Evolutionary conservation across 2,888 invertebrate genomes (phyloP).

Genomic region (Drosophila atripex): DNA sequence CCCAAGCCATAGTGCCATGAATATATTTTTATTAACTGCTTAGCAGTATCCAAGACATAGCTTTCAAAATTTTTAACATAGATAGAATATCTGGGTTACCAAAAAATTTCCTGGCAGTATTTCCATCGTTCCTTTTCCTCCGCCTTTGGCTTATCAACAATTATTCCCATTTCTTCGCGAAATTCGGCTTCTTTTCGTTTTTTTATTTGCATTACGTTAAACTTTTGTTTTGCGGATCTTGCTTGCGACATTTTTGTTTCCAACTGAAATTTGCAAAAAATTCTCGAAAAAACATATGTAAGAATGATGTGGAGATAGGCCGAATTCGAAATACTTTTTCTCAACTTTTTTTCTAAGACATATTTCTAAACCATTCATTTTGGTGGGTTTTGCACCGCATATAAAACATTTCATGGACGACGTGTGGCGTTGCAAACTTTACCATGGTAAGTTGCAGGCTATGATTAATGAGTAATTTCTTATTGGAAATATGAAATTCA

Average conservation of each 20-base stretch:
- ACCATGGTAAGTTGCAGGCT: no score
- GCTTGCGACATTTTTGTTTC: background rate
- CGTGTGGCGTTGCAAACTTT: no score
- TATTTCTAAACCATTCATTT: conserved; percentile 2
- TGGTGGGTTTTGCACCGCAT: background rate
- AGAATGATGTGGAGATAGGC: conserved; percentile 23
- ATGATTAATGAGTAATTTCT: no score
- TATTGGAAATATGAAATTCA: no score
- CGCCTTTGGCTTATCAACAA: conserved; percentile 9
- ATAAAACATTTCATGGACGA: no score
- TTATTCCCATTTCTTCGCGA: conserved; percentile 6
- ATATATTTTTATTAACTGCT: conserved; percentile 11
- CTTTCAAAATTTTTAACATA: conserved; percentile 9
- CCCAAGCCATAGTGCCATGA: conserved; percentile 21
- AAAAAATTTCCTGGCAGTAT: conserved; percentile 20
- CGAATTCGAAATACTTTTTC: conserved; percentile 10
- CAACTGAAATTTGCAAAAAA: conserved; percentile 14
- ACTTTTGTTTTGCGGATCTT: no score
- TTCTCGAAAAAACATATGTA: conserved; percentile 10
- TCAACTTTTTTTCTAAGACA: background rate
- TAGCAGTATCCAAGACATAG: conserved; percentile 17
- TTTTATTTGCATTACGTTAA: no score
- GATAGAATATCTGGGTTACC: conserved; percentile 11
- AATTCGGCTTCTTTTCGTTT: no score
- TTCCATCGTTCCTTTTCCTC: conserved; percentile 21